phyloP scores from a whole-genome alignment of 2,113 vertebrate species.

The Macquaria australasica region DNA sequence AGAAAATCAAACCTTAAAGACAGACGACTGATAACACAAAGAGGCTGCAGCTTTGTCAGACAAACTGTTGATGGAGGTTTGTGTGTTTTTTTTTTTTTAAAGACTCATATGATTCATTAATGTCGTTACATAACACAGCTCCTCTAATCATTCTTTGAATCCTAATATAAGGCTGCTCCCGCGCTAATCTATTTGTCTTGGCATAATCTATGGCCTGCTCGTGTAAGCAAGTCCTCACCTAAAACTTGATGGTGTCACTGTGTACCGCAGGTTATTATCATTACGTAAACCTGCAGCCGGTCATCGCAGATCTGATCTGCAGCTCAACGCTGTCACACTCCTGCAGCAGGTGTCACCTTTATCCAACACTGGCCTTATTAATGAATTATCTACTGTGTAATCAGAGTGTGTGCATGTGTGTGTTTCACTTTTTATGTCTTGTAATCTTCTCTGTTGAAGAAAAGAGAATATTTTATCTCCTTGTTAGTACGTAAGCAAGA shows the following conservation, averaged over 20 bases:
- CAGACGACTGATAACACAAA: too few species aligned
- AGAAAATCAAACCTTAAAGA: not conserved
- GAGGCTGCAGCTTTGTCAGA: not conserved
- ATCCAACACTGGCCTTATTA: not conserved
- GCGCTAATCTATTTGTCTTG: conserved; percentile 78
- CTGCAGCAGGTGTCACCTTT: conserved; percentile 31
- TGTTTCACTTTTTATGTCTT: not conserved
- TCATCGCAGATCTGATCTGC: conserved; percentile 49
- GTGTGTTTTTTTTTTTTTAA: not conserved
- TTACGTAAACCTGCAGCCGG: conserved; percentile 66
- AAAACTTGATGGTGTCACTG: conserved; percentile 60
- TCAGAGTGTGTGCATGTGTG: not conserved
- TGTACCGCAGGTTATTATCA: conserved; percentile 50
- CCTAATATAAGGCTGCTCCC: conserved; percentile 76
- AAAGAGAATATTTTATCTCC: too few species aligned
- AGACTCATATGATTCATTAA: conserved; percentile 21
- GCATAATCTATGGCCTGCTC: conserved; percentile 80
- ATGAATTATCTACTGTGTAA: not conserved
- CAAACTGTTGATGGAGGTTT: not conserved
- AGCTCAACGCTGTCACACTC: conserved; percentile 17
- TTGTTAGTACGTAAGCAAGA: not conserved
- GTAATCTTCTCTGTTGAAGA: not conserved
- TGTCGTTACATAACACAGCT: conserved; percentile 66
- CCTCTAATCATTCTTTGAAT: conserved; percentile 79
- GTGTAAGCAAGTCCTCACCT: conserved; percentile 79